Base-by-base conservation (phyloP, 1,140 invertebrate species). In the Rhyzopertha dominica region DNA sequence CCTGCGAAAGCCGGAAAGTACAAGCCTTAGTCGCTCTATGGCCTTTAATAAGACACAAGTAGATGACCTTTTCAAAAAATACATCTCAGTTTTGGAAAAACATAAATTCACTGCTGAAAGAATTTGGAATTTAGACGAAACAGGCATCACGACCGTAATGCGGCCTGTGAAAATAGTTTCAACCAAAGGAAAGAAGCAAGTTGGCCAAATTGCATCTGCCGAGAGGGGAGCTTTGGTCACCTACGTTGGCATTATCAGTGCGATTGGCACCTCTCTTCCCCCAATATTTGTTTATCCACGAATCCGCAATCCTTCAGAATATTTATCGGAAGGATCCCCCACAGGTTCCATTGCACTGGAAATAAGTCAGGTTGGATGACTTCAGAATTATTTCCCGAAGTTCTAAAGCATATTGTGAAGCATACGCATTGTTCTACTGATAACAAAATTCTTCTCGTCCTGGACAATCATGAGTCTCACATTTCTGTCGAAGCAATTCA, bases 381-480 rank as follows among this genome's bases (percentile, higher is more conserved):
- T 28, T 48, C 43, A 29, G 37, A 61, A 12, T 52, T 56, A 19
- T 70, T 70, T 49, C 17, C 64, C 2, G 39, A 43, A 28, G 61
- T 64, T 40, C 49, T 68, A 9, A 14, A 67, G 51, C 63, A 71
- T 31, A 43, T 51, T 14, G 25, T 30, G 24, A 31, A 35, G 16
- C 39, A 51, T 34, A 48, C 38, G 25, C 14, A 40, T 28, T 48
- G 38, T 24, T 25, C 19, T 19, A 8, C 18, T 5, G 40, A 12
- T 4, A 25, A 34, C 20, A 26, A 35, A n/a, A 48, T 48, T 8
- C 22, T 48, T n/a, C 26, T 48, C 16, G 13, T 43, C 13, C 17
- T 31, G n/a, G 29, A 31, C 10, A 31, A 31, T 31, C 29, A 31
- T n/a, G 29, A 31, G 17, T 31, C 29, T 5, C 10, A 31, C 10